Evolutionary conservation across 2,888 invertebrate genomes (phyloP).

Genomic region (Eutolmus rufibarbis): DNA sequence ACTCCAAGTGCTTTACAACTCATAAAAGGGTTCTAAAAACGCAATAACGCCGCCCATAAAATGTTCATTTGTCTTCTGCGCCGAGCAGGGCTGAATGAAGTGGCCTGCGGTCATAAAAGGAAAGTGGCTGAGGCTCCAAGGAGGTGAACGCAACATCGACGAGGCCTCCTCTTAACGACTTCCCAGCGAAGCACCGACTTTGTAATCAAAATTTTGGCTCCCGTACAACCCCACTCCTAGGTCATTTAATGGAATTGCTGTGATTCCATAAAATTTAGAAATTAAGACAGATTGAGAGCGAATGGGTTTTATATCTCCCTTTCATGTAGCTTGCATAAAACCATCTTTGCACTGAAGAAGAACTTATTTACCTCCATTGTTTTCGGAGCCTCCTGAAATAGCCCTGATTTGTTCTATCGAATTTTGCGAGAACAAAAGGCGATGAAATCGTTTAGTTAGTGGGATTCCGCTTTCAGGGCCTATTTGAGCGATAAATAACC

Average conservation of each 20-base stretch:
- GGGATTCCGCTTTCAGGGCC: neutral
- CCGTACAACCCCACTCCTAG: neutral
- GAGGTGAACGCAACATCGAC: neutral
- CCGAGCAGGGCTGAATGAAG: neutral
- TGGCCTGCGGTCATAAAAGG: neutral
- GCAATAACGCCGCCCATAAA: neutral
- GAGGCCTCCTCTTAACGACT: neutral
- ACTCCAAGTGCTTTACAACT: neutral
- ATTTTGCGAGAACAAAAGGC: neutral
- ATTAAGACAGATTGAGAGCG: neutral
- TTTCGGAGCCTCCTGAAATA: neutral
- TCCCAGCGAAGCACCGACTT: neutral
- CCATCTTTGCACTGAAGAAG: neutral
- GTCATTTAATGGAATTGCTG: neutral
- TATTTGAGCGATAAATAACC: neutral
- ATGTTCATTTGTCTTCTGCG: neutral
- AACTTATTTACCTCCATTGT: neutral
- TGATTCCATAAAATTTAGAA: neutral
- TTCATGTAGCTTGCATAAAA: neutral
- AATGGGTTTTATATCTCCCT: neutral
- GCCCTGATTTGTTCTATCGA: neutral
- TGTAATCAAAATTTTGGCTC: neutral
- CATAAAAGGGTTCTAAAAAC: neutral
- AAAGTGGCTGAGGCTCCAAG: neutral
- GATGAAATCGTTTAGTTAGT: neutral